Evolutionary conservation across 2,113 vertebrate genomes (phyloP).

Genomic region (Rhizomys pruinosus): DNA sequence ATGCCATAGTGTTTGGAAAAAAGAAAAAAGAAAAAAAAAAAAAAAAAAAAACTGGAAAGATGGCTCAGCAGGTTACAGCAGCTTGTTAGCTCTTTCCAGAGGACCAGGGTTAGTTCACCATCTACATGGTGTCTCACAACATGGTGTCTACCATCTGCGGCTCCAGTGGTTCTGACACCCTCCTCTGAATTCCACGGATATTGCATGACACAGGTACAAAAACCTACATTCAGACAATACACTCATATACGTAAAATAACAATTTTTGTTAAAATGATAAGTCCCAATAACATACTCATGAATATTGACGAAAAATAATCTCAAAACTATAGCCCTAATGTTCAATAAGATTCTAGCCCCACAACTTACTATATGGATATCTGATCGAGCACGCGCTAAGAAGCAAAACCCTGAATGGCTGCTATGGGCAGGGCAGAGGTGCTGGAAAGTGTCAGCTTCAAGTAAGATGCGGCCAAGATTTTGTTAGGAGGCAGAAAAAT

Average conservation of each 20-base stretch:
- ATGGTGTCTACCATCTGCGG: too few relatives aligned
- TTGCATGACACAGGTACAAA: too few relatives aligned
- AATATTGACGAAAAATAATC: background rate
- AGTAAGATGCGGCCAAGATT: background rate
- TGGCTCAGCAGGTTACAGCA: too few relatives aligned
- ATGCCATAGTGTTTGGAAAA: background rate
- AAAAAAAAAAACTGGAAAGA: background rate
- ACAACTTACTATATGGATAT: too few relatives aligned
- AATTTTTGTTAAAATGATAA: background rate
- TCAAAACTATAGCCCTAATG: background rate
- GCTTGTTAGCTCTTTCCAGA: too few relatives aligned
- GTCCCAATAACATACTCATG: background rate
- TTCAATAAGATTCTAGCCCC: background rate
- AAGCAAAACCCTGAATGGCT: too few relatives aligned
- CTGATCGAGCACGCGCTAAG: background rate
- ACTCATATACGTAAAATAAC: too few relatives aligned
- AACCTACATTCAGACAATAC: too few relatives aligned
- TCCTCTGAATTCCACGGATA: too few relatives aligned
- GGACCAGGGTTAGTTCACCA: too few relatives aligned
- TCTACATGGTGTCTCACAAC: too few relatives aligned
- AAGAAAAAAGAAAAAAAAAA: conserved; percentile 49
- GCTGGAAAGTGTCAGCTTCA: background rate
- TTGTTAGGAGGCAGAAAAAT: background rate
- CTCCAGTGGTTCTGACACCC: too few relatives aligned
- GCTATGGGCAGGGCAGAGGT: background rate